Percentiles rank a stretch among this genome's conserved stretches.
Conservation (phyloP, 2,797 vertebrate genomes). For the Macropodus opercularis region DNA sequence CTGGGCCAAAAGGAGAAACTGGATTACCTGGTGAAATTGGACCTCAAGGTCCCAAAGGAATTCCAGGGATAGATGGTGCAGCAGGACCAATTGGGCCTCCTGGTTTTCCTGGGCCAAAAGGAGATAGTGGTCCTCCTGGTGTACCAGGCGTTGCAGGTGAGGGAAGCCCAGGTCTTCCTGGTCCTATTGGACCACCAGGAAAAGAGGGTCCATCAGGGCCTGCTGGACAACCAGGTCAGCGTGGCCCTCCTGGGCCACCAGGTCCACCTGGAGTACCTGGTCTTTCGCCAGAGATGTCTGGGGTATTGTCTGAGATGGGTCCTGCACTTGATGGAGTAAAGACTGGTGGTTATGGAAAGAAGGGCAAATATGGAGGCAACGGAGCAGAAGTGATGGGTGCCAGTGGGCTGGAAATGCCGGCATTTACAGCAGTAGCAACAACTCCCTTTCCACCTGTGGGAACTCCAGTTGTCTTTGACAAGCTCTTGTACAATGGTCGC, state of each 20-base stretch:
- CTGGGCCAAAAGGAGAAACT: constrained; percentile 89
- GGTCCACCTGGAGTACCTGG: constrained; percentile 87
- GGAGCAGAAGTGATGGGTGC: constrained; percentile 75
- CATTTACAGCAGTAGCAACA: constrained; percentile 91
- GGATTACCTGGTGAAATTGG: constrained; percentile 89
- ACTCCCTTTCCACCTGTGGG: constrained; percentile 93
- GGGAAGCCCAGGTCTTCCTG: constrained; percentile 85
- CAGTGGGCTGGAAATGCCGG: constrained; percentile 92
- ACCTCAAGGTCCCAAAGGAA: constrained; percentile 91
- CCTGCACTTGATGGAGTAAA: constrained; percentile 88
- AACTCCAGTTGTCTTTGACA: constrained; percentile 92
- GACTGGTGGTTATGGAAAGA: constrained; percentile 86
- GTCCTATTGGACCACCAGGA: constrained; percentile 88
- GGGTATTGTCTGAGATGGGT: constrained; percentile 90
- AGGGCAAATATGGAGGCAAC: constrained; percentile 83
- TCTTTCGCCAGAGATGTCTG: constrained; percentile 84
- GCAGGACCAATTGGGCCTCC: constrained; percentile 90
- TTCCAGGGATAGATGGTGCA: constrained; percentile 90
- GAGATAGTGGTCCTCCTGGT: constrained; percentile 87
- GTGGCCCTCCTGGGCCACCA: constrained; percentile 91
- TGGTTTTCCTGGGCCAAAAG: constrained; percentile 89
- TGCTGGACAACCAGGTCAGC: constrained; percentile 86
- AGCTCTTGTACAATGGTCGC: constrained; percentile 94
- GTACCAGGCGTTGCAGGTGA: constrained; percentile 85
- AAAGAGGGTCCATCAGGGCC: constrained; percentile 87